phyloP scores from a whole-genome alignment of 2,113 vertebrate species.

The Casuarius casuarius region DNA sequence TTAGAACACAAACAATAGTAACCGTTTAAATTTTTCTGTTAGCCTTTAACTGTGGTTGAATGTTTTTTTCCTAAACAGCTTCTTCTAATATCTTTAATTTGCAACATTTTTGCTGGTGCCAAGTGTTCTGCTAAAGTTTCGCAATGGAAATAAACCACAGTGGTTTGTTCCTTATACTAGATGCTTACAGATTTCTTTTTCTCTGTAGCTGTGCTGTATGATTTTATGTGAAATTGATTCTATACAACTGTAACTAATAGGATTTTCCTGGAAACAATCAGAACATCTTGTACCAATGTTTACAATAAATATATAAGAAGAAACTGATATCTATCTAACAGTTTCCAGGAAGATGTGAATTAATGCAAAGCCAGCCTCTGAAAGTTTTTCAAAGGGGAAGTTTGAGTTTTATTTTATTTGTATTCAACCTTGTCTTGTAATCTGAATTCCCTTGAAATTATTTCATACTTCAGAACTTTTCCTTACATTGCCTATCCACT shows the following conservation, averaged over 20 bases:
- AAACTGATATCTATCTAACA: slow-evolving; percentile 62
- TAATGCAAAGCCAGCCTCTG: neutral
- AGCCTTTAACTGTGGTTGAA: slow-evolving; percentile 18
- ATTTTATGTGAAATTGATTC: slow-evolving; percentile 68
- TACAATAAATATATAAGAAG: slow-evolving; percentile 60
- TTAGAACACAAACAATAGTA: slow-evolving; percentile 20
- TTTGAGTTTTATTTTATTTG: slow-evolving; percentile 19
- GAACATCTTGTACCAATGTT: slow-evolving; percentile 70
- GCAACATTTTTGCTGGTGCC: slow-evolving; percentile 40
- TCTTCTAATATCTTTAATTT: slow-evolving; percentile 61
- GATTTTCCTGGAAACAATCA: slow-evolving; percentile 71
- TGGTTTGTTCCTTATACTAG: slow-evolving; percentile 44
- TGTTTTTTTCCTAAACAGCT: slow-evolving; percentile 26
- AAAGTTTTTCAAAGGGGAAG: slow-evolving; percentile 22
- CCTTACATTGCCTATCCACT: neutral
- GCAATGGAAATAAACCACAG: slow-evolving; percentile 32
- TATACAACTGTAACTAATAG: slow-evolving; percentile 67
- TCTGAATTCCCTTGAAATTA: slow-evolving; percentile 5
- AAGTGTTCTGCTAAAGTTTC: slow-evolving; percentile 33
- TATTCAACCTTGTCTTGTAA: neutral
- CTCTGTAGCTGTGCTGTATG: slow-evolving; percentile 2
- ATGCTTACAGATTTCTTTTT: slow-evolving; percentile 35
- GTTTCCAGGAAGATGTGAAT: slow-evolving; percentile 40
- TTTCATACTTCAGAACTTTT: neutral
- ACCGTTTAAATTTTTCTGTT: neutral